Conservation (phyloP, 2,797 vertebrate genomes). For the Acanthis flammea region DNA sequence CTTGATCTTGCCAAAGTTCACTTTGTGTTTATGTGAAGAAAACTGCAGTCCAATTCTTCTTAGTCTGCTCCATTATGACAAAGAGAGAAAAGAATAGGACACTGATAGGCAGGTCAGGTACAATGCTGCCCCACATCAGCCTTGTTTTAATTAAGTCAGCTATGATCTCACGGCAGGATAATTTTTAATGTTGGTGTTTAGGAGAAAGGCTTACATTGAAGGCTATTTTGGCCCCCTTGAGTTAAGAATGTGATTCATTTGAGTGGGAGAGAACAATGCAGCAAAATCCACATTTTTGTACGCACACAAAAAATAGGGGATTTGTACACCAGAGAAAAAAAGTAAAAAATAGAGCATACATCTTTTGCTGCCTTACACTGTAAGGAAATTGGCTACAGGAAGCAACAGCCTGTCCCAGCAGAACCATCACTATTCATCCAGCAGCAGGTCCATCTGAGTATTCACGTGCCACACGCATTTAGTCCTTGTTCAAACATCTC, state of each 20-base stretch:
- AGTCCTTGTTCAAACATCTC: background rate
- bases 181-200: constrained; percentile 58
- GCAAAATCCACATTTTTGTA: constrained; percentile 18
- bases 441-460: background rate
- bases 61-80: background rate
- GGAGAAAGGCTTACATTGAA: constrained; percentile 54
- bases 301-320: background rate
- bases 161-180: constrained; percentile 60
- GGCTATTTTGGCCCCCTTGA: background rate
- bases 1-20: constrained; percentile 19
- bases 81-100: background rate
- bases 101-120: constrained; percentile 34
- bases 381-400: background rate
- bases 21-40: constrained; percentile 14
- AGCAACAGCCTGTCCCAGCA: background rate
- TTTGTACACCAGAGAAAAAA: background rate
- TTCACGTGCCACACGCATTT: background rate
- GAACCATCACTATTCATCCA: background rate
- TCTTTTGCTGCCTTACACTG: background rate
- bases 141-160: constrained; percentile 34
- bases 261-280: constrained; percentile 58
- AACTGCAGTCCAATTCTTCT: background rate
- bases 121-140: constrained; percentile 33
- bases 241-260: constrained; percentile 55
- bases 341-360: background rate